Base-by-base conservation (phyloP, 2,113 vertebrate genomes). In the Macroglossus sobrinus region DNA sequence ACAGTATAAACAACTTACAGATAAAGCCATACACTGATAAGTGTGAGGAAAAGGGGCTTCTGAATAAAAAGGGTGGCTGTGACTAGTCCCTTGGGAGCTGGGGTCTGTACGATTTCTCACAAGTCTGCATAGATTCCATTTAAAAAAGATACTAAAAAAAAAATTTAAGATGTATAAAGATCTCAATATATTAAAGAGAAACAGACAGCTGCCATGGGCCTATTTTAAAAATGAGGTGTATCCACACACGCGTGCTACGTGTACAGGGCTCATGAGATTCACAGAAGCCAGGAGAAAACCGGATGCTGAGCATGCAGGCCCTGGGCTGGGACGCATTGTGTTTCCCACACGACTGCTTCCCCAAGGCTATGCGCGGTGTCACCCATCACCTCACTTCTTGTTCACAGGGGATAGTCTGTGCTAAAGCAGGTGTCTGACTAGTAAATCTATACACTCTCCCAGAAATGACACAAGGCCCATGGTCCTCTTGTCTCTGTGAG, bases 321-420 rank as follows among this genome's bases (percentile, higher is more conserved):
- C 72, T 3, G 3, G 15, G 19, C 11, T 7, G 47, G 47, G 14
- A 43, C 47, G 47, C 13, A 6, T 14, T 9, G 45, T 47, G 47
- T 14, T 3, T 14, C 47, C 47, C 47, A 12, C 47, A 4, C 47
- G 3, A 21, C 7, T 38, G 9, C 43, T 38, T 30, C 6, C 79
- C 57, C 38, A 16, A 38, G 9, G 26, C 57, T 63, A 4, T 43
- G 79, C 2, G 3, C 33, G 50, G 10, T 35, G 66, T n/a, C 89
- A 22, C 14, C 5, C 10, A 22, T 24, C 22, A n/a, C 38, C 30
- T 45, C n/a, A 13, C 35, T 74, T 24, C 43, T 21, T 45, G 78
- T 47, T 10, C 10, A 0, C 0, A n/a, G 35, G 47, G 4, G 10
- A 12, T 8, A 9, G 7, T 13, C 40, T 35, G 18, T 5, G 15